Conservation (phyloP, 2,888 invertebrate genomes). For the Folsomia candida region DNA sequence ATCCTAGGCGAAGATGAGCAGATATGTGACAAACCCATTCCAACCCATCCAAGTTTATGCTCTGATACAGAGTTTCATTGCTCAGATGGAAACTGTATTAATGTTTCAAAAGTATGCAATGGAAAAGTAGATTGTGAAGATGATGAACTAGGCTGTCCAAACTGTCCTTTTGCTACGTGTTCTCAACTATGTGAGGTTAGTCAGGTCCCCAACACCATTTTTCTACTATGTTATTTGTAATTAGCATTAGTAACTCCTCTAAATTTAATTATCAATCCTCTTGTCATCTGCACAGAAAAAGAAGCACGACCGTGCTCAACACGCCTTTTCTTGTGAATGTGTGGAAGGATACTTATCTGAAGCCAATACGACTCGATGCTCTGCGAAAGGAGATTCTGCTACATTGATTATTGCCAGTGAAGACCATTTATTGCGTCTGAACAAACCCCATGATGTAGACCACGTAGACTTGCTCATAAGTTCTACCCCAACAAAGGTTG, state of each 20-base stretch:
- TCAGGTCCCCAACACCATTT: no score
- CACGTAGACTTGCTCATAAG: slow-evolving; percentile 44
- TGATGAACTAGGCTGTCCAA: slow-evolving; percentile 56
- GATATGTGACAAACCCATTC: background rate
- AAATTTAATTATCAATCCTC: no score
- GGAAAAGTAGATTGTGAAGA: slow-evolving; percentile 41
- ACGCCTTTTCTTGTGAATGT: slow-evolving; percentile 62
- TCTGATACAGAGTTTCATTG: slow-evolving; percentile 52
- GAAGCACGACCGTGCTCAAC: slow-evolving; percentile 53
- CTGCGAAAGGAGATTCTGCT: slow-evolving; percentile 59
- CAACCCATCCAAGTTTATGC: background rate
- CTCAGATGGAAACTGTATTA: background rate
- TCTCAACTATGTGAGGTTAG: slow-evolving; percentile 74
- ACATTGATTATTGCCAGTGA: slow-evolving; percentile 66
- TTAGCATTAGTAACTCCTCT: no score
- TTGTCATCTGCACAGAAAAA: no score
- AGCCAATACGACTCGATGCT: slow-evolving; percentile 52
- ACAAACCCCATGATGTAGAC: slow-evolving; percentile 58
- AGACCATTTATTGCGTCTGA: slow-evolving; percentile 58
- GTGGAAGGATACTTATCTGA: slow-evolving; percentile 60
- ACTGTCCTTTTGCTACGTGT: slow-evolving; percentile 71
- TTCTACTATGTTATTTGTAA: no score
- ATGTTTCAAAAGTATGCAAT: background rate
- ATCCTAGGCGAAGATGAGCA: background rate
- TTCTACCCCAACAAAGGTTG: slow-evolving; percentile 57